Evolutionary conservation across 2,888 invertebrate genomes (phyloP).

Genomic region (Cecidostiba fungosa): DNA sequence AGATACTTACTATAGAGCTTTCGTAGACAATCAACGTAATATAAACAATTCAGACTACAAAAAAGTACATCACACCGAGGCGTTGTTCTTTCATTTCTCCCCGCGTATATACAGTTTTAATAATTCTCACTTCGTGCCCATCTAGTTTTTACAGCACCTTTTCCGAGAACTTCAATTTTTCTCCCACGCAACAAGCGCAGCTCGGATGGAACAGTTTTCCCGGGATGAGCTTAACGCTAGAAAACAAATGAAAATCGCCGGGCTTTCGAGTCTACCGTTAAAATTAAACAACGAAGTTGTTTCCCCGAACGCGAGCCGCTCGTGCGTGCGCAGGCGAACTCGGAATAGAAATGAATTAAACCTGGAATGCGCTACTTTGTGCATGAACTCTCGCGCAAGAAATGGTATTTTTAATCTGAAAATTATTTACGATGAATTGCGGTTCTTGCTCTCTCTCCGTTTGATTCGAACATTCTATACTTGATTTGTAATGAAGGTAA

Average conservation of each 20-base stretch:
- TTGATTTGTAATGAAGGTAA: no score
- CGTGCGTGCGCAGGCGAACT: not conserved
- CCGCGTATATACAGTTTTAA: not conserved
- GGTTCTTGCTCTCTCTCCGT: no score
- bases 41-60: no score
- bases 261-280: slow-evolving; percentile 6
- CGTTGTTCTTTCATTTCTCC: no score
- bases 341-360: slow-evolving; percentile 17
- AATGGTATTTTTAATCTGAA: not conserved
- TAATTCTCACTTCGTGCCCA: not conserved
- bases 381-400: not conserved
- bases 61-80: no score
- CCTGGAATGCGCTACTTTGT: not conserved
- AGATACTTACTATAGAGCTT: no score
- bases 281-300: slow-evolving; percentile 28
- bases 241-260: slow-evolving; percentile 25
- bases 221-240: not conserved
- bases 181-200: not conserved
- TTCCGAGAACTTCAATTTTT: not conserved
- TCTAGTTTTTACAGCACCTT: not conserved
- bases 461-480: no score
- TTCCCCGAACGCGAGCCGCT: not conserved
- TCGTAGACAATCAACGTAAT: no score
- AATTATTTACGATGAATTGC: not conserved
- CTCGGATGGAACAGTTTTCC: not conserved